phyloP scores from a whole-genome alignment of 1,140 invertebrate species.

The Zelostemma sp. region DNA sequence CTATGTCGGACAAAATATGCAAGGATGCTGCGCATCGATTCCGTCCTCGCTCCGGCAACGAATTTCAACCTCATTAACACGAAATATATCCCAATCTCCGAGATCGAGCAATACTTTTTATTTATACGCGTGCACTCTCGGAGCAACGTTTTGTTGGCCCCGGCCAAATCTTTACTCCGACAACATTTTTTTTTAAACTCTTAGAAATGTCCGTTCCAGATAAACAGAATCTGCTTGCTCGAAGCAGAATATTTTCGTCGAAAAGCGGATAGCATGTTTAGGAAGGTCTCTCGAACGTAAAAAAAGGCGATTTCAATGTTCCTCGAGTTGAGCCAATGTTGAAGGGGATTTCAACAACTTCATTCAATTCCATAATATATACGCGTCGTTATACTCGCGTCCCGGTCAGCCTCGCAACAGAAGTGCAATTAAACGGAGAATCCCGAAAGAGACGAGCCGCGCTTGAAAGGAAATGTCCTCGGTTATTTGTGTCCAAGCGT shows the following conservation, averaged over 20 bases:
- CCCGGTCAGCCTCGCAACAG: not conserved
- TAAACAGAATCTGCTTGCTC: too few species aligned
- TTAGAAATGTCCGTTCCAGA: too few species aligned
- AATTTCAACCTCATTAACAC: constrained; percentile 1
- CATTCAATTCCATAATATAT: not conserved
- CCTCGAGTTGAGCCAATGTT: not conserved
- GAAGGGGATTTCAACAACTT: not conserved
- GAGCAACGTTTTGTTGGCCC: too few species aligned
- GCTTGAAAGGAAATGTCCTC: not conserved
- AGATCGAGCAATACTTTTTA: not conserved
- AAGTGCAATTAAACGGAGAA: constrained; percentile 4
- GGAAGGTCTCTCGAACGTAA: too few species aligned
- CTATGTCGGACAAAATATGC: constrained; percentile 36
- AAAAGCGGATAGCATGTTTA: too few species aligned
- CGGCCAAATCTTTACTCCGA: too few species aligned
- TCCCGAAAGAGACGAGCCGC: not conserved
- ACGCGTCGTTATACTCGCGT: not conserved
- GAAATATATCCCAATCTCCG: too few species aligned
- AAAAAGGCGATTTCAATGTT: too few species aligned
- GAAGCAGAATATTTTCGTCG: too few species aligned
- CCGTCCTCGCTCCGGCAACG: constrained; percentile 1
- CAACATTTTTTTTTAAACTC: too few species aligned
- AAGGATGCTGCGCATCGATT: constrained; percentile 11
- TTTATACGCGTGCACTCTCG: too few species aligned
- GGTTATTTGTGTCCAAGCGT: constrained; percentile 13